Evolutionary conservation across 2,113 vertebrate genomes (phyloP).

Genomic region (Morphnarchus princeps): DNA sequence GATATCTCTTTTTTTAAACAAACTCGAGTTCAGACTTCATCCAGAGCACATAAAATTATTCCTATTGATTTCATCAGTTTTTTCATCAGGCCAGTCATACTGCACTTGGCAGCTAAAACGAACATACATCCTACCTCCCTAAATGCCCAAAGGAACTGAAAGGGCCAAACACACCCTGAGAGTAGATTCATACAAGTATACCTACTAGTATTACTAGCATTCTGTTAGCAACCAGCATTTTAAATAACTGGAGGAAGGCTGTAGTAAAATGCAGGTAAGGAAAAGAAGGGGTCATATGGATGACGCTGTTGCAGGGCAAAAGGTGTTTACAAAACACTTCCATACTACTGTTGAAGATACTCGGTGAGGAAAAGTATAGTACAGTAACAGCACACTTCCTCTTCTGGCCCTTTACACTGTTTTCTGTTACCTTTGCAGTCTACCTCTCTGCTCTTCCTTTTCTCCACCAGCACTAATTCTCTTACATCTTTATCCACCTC

Average conservation of each 20-base stretch:
- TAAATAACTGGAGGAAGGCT: background rate
- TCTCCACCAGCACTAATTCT: background rate
- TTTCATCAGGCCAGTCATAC: background rate
- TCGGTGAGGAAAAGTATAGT: background rate
- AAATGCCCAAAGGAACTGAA: background rate
- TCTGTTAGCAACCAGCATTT: background rate
- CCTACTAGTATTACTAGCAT: background rate
- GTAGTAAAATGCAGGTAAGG: background rate
- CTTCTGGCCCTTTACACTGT: background rate
- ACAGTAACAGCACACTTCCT: background rate
- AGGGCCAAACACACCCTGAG: background rate
- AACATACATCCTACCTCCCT: background rate
- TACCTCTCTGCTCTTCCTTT: background rate
- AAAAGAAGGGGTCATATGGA: background rate
- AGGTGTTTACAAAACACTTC: background rate
- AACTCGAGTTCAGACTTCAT: background rate
- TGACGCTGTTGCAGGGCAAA: accelerated
- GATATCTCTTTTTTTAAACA: background rate
- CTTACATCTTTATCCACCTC: background rate
- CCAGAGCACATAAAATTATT: background rate
- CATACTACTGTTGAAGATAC: background rate
- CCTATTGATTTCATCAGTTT: background rate
- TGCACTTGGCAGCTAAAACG: background rate
- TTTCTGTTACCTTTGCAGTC: background rate
- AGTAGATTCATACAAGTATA: background rate